Conservation (phyloP, 2,113 vertebrate species). For the Emydocephalus ijimae region DNA sequence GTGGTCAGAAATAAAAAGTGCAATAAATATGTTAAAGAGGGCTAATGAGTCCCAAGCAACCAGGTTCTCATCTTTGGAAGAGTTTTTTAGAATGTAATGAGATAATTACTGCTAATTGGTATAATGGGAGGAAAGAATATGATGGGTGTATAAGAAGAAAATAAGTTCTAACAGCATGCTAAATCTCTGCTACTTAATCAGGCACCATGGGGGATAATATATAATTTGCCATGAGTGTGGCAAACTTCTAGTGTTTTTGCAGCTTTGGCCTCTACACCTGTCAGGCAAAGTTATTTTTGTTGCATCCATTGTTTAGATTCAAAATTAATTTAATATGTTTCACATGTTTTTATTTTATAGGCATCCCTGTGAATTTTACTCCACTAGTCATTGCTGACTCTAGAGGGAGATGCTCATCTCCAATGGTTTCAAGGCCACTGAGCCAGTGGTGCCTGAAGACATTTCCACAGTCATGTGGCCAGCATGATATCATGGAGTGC, state of each 20-base stretch:
- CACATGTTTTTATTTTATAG: background rate
- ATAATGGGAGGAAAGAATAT: slow-evolving; percentile 44
- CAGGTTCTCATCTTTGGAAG: slow-evolving; percentile 50
- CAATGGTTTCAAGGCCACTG: background rate
- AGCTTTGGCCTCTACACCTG: background rate
- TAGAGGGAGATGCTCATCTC: background rate
- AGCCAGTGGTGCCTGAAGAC: background rate
- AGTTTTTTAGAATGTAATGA: slow-evolving; percentile 60
- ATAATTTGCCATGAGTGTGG: slow-evolving; percentile 26
- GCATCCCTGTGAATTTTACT: background rate
- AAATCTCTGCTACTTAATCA: slow-evolving; percentile 23
- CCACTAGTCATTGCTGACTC: background rate
- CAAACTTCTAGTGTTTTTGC: slow-evolving; percentile 27
- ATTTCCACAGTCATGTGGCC: background rate
- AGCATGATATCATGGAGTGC: background rate
- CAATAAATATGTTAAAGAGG: slow-evolving; percentile 58
- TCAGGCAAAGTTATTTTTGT: background rate
- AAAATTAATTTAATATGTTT: background rate
- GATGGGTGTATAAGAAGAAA: slow-evolving; percentile 19
- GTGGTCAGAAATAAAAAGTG: slow-evolving; percentile 54
- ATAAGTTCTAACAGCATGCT: slow-evolving; percentile 18
- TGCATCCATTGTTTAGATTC: background rate
- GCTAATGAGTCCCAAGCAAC: slow-evolving; percentile 55
- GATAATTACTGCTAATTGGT: slow-evolving; percentile 66
- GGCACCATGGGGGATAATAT: slow-evolving; percentile 22